These are phyloP conservation scores for Zele albiditarsus DNA, from an alignment of 2,888 invertebrate species.

Conservation along the genomic window DNA sequence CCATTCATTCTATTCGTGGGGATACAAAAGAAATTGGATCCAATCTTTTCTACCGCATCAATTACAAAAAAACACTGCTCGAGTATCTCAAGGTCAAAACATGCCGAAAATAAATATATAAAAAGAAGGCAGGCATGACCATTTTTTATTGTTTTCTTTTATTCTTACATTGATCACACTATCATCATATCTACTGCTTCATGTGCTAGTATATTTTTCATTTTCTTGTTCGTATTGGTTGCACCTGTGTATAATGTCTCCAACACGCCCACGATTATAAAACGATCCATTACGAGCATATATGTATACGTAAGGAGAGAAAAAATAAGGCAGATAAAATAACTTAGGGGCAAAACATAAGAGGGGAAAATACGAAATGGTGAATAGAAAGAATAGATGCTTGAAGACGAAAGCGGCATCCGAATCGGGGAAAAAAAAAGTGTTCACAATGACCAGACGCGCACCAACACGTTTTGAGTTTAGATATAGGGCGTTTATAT, in stretches of 20 bases:
- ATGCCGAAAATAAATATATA: neutral
- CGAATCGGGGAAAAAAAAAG: constrained; percentile 49
- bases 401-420: constrained; percentile 37
- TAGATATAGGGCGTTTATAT: neutral
- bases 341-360: neutral
- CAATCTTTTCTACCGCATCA: constrained; percentile 58
- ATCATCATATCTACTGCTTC: neutral
- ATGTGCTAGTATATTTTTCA: constrained; percentile 9
- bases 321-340: constrained; percentile 26
- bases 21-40: constrained; percentile 64
- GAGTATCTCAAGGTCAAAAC: neutral
- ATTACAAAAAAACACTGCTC: constrained; percentile 52
- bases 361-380: neutral
- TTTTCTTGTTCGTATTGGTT: neutral
- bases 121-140: neutral
- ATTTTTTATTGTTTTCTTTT: neutral
- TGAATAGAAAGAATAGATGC: constrained; percentile 19
- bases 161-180: neutral
- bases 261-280: constrained; percentile 1
- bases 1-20: constrained; percentile 50
- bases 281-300: neutral
- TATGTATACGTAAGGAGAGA: constrained; percentile 52
- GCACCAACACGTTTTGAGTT: constrained; percentile 46
- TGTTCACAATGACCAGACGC: constrained; percentile 59
- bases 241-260: constrained; percentile 1